Conservation (phyloP, 2,113 vertebrate species). For the Cryptomyrus ogoouensis region DNA sequence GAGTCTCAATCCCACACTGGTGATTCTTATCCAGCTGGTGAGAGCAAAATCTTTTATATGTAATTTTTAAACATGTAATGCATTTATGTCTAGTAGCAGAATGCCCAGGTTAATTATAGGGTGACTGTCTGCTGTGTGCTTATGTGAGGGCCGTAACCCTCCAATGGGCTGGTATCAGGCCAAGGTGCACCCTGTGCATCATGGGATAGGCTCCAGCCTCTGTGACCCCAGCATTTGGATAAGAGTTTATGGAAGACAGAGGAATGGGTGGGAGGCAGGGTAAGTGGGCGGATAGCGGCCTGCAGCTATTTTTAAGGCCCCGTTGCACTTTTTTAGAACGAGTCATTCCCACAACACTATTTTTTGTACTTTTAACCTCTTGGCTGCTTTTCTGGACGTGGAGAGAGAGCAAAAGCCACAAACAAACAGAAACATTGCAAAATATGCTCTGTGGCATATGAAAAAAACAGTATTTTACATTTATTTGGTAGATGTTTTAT, state of each 20-base stretch:
- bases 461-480: background rate
- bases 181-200: background rate
- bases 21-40: background rate
- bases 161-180: background rate
- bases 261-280: background rate
- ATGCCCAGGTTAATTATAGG: background rate
- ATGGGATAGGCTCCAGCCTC: background rate
- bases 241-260: background rate
- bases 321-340: background rate
- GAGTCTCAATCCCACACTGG: background rate
- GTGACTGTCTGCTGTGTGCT: background rate
- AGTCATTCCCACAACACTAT: background rate
- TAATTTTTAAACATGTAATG: background rate
- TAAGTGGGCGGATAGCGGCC: background rate
- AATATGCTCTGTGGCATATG: background rate
- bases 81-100: background rate
- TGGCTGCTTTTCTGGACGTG: background rate
- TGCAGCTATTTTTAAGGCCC: background rate
- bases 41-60: background rate
- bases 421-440: background rate
- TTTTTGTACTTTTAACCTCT: background rate
- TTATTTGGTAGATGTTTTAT: background rate
- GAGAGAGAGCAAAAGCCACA: background rate
- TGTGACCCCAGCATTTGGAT: background rate
- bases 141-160: background rate